Conservation (phyloP, 2,113 vertebrate species). For the Pygoscelis adeliae region DNA sequence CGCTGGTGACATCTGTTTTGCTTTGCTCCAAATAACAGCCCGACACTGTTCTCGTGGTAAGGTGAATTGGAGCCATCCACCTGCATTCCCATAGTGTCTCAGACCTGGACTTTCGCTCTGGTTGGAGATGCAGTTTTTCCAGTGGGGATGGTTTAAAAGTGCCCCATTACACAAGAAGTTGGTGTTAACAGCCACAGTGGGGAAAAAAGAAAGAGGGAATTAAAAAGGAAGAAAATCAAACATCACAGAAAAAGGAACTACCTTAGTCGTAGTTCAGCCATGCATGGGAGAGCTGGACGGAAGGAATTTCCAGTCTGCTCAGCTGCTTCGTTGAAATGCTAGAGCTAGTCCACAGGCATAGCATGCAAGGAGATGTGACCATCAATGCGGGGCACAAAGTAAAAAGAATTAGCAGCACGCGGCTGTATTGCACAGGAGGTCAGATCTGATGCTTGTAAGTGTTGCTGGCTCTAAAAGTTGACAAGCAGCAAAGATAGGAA, state of each 20-base stretch:
- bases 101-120: neutral
- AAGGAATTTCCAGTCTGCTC: neutral
- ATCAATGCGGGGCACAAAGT: neutral
- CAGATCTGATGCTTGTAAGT: neutral
- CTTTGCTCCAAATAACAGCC: neutral
- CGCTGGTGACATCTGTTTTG: neutral
- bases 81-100: neutral
- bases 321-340: neutral
- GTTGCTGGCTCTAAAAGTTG: neutral
- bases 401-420: neutral
- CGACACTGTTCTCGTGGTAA: neutral
- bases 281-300: neutral
- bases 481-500: neutral
- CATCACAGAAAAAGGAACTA: neutral
- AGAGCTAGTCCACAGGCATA: neutral
- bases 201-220: neutral
- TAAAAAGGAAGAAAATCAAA: neutral
- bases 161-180: neutral
- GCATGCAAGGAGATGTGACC: neutral
- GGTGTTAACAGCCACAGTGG: neutral
- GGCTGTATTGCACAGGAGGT: neutral
- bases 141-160: neutral
- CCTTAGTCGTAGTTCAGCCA: neutral
- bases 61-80: neutral
- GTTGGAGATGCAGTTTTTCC: neutral